Evolutionary conservation across 2,113 vertebrate species (phyloP).

Genomic region (Pagrus major): DNA sequence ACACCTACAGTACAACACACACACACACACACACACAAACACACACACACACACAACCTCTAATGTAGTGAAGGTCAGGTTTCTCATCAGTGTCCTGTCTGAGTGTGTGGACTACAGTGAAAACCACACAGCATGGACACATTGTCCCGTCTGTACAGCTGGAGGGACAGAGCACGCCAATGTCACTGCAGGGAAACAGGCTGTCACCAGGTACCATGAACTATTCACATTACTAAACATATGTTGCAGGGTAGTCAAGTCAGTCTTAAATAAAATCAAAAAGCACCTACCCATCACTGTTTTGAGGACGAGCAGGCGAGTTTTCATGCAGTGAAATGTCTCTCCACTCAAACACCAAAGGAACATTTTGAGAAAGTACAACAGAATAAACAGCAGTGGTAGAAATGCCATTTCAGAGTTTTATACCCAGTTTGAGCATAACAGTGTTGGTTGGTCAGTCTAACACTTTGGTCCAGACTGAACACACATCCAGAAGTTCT

Average conservation of each 20-base stretch:
- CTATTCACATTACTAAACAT: no score
- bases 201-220: neutral
- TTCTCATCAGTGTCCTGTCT: slow-evolving; percentile 60
- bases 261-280: neutral
- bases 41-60: slow-evolving; percentile 34
- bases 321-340: neutral
- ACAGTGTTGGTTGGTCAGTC: no score
- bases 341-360: neutral
- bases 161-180: slow-evolving; percentile 36
- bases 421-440: no score
- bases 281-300: neutral
- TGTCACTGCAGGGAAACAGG: slow-evolving; percentile 42
- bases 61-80: slow-evolving; percentile 57
- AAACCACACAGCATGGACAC: slow-evolving; percentile 46
- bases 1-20: slow-evolving; percentile 2
- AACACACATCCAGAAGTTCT: no score
- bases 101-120: slow-evolving; percentile 51
- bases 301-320: neutral
- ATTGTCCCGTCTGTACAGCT: slow-evolving; percentile 41
- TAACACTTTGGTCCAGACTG: no score
- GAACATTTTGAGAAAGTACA: neutral
- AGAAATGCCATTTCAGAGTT: no score
- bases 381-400: neutral
- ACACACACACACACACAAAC: slow-evolving; percentile 34
- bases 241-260: no score